These are phyloP conservation scores for Mercenaria mercenaria DNA, from an alignment of 1,140 invertebrate species.

Conservation along the genomic window DNA sequence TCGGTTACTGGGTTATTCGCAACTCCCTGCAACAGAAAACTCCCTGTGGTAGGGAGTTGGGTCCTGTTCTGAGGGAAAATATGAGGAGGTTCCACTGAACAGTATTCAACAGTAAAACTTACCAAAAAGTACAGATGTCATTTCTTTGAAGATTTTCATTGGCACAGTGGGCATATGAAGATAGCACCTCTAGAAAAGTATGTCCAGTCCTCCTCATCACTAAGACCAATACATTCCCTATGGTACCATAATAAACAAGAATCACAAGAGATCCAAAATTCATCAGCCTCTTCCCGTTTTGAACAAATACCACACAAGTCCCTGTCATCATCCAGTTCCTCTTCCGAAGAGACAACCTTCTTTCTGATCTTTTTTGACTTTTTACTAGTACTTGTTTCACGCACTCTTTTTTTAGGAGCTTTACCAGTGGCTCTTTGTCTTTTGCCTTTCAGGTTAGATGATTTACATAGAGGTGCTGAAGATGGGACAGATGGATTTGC, in stretches of 20 bases:
- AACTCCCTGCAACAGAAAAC: no score
- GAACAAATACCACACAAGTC: slow-evolving; percentile 47
- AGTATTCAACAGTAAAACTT: no score
- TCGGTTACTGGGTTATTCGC: no score
- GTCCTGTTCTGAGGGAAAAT: no score
- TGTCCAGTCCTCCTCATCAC: not conserved
- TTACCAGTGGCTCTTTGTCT: not conserved
- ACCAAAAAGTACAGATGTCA: no score
- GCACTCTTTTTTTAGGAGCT: no score
- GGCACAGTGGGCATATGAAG: not conserved
- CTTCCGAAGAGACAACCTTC: not conserved
- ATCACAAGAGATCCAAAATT: slow-evolving; percentile 54
- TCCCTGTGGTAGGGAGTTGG: no score
- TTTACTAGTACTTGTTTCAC: not conserved
- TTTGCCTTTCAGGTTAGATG: not conserved
- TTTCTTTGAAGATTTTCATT: not conserved
- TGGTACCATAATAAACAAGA: slow-evolving; percentile 23
- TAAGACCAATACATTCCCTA: slow-evolving; percentile 12
- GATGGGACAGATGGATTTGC: not conserved
- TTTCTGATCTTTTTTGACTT: not conserved
- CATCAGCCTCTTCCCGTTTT: not conserved
- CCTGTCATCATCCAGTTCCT: not conserved
- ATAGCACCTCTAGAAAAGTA: not conserved
- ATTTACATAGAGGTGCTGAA: not conserved
- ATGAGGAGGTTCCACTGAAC: no score